Percentiles rank a stretch among this genome's conserved stretches.
phyloP scores from a whole-genome alignment of 2,113 vertebrate genomes.

The Charina bottae region DNA sequence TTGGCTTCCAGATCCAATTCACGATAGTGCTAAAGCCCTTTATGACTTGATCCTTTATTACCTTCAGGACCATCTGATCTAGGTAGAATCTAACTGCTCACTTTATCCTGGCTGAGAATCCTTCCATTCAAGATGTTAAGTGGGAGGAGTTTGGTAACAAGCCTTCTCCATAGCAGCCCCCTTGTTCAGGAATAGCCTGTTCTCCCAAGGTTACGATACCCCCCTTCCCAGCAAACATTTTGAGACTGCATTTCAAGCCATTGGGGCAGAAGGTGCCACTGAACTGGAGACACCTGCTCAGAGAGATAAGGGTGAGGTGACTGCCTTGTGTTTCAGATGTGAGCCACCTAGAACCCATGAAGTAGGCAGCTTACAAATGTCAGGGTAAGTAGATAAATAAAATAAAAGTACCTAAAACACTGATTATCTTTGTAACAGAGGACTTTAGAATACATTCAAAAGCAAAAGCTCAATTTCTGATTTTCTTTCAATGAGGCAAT shows the following conservation, averaged over 20 bases:
- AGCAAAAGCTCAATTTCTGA: not conserved
- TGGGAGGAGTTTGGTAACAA: not conserved
- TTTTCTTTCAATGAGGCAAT: not conserved
- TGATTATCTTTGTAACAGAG: not conserved
- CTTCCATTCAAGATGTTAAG: not conserved
- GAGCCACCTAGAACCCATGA: not conserved
- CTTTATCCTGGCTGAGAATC: not conserved
- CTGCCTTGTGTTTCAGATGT: not conserved
- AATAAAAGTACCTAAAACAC: not conserved
- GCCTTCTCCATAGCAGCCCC: not conserved
- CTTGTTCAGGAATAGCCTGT: not conserved
- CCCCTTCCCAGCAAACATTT: not conserved
- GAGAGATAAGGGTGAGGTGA: not conserved
- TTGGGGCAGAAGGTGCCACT: not conserved
- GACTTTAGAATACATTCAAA: not conserved
- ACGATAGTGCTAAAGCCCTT: not conserved
- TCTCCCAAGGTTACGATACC: not conserved
- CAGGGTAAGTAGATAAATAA: not conserved
- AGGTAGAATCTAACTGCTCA: not conserved
- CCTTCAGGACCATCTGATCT: not conserved
- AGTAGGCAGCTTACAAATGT: not conserved
- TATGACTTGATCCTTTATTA: not conserved
- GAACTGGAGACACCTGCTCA: not conserved
- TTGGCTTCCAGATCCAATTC: not conserved
- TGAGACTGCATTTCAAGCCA: not conserved